Conservation (phyloP, 2,888 invertebrate genomes). For the Netelia melanura region DNA sequence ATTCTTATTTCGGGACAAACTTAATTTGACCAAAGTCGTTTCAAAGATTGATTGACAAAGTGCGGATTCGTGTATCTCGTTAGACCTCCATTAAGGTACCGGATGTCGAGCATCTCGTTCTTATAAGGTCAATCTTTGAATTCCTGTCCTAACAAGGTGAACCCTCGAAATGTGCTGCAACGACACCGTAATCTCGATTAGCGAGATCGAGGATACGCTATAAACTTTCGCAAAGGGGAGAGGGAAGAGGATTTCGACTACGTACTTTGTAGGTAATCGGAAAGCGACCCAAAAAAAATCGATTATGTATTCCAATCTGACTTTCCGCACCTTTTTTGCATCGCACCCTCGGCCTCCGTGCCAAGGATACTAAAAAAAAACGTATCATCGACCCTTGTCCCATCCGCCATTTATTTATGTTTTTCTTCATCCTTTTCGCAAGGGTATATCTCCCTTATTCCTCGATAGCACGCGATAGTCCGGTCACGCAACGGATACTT, state of each 20-base stretch:
- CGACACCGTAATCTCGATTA: constrained; percentile 21
- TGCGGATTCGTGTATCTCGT: neutral
- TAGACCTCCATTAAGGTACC: neutral
- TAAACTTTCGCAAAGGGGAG: neutral
- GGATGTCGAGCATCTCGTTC: too few species aligned
- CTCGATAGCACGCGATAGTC: constrained; percentile 55
- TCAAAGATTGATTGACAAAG: neutral
- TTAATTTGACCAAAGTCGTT: neutral
- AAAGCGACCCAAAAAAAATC: constrained; percentile 9
- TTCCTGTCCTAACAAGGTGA: neutral
- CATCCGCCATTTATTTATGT: constrained; percentile 19
- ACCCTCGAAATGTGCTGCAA: neutral
- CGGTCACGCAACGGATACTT: constrained; percentile 50
- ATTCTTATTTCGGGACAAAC: neutral
- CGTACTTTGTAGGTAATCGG: neutral
- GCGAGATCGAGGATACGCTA: neutral
- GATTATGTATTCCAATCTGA: constrained; percentile 36
- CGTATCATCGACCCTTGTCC: constrained; percentile 17
- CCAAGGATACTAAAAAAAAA: constrained; percentile 52
- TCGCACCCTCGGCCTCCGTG: constrained; percentile 17
- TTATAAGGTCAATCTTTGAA: neutral
- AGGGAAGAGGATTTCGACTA: neutral
- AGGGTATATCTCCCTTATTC: constrained; percentile 17
- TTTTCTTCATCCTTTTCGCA: neutral
- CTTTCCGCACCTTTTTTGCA: constrained; percentile 51